phyloP scores from a whole-genome alignment of 2,113 vertebrate species.

The Oreochromis spilurus region DNA sequence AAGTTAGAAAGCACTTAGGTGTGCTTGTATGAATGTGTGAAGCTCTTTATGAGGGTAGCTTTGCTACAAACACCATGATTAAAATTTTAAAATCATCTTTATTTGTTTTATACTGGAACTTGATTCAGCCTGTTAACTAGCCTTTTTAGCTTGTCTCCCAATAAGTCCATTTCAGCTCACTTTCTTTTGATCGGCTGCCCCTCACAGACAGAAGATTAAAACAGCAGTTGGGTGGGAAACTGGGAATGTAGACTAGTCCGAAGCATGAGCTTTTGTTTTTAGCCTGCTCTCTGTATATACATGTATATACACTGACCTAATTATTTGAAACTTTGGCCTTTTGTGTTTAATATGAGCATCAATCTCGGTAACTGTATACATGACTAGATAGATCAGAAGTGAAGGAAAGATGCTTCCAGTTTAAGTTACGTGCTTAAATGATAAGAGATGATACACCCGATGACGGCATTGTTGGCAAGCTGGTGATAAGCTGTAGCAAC shows the following conservation, averaged over 20 bases:
- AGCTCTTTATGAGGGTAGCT: background rate
- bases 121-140: background rate
- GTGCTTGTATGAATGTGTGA: background rate
- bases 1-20: background rate
- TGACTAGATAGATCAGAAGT: background rate
- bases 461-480: background rate
- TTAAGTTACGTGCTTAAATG: background rate
- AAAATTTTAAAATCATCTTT: background rate
- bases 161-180: background rate
- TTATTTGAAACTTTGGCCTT: background rate
- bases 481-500: background rate
- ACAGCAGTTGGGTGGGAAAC: background rate
- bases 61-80: background rate
- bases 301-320: background rate
- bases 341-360: background rate
- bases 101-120: background rate
- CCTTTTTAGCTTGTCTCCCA: background rate
- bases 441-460: background rate
- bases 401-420: background rate
- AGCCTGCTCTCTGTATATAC: background rate
- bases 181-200: background rate
- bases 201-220: background rate
- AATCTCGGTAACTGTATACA: background rate
- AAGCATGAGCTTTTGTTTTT: background rate
- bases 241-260: background rate